Evolutionary conservation across 1,140 invertebrate species (phyloP), one percentile per base, ranked within the genome.

Genomic region (Littorina saxatilis): DNA sequence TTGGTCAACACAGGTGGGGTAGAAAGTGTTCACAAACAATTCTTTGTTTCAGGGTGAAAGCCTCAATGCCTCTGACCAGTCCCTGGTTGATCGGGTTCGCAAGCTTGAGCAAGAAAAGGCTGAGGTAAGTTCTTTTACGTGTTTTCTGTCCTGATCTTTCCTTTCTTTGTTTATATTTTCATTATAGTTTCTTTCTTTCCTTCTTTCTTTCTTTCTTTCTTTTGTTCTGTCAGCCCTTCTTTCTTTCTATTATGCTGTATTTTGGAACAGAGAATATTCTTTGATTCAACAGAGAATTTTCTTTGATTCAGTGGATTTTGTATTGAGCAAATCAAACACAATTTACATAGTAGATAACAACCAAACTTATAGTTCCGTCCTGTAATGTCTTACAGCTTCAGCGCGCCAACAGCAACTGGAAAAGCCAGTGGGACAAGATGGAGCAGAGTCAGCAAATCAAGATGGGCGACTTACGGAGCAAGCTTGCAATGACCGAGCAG

Each of bases 111-210:
- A 63, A 9, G 55, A 58, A 2, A 78, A 78, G n/a, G 76, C 76
- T 32, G 76, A 78, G 76, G 76, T 78, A 78, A 55, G 27, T 52
- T n/a, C n/a, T n/a, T n/a, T n/a, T n/a, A n/a, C n/a, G n/a, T n/a
- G n/a, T 47, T 47, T 47, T 47, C 7, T 47, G 43, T 47, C 43
- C 5, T 47, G 7, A 9, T 47, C 43, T 47, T 17, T 47, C 7
- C 17, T 47, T 47, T 47, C 66, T 70, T 70, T 70, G 32, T 11
- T 32, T 40, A 32, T 9, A 29, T 32, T 70, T 37, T 37, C 9
- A 70, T 37, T 9, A 7, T 15, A 27, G 9, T 66, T 15, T 9
- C 7, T 27, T 15, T 27, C 9, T 7, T 32, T 27, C n/a, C 61
- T 27, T n/a, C 27, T 3, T n/a, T 66, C 32, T 66, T 70, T 70